These are phyloP conservation scores for Embidobia sp. DNA, from an alignment of 2,888 invertebrate genomes.

Conservation along the genomic window DNA sequence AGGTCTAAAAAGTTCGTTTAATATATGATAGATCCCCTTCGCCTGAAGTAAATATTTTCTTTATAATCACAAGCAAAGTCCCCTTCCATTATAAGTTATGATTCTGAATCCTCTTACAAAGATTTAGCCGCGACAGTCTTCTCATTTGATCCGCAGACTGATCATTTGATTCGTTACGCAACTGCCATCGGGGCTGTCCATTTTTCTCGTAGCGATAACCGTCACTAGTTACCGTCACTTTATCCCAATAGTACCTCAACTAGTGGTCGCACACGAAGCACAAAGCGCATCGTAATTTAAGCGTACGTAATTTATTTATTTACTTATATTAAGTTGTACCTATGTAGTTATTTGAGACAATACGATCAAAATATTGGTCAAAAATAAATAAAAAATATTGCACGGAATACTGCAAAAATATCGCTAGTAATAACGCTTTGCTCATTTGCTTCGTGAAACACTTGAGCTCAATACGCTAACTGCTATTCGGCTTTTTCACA, in stretches of 20 bases:
- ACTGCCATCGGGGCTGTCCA: conserved; percentile 32
- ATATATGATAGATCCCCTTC: too few relatives aligned
- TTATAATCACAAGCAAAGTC: conserved; percentile 13
- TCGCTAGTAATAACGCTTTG: conserved; percentile 51
- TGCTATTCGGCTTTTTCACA: conserved; percentile 13
- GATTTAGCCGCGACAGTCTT: conserved; percentile 33
- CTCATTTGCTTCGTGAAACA: conserved; percentile 43
- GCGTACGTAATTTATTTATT: background rate
- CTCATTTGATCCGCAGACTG: conserved; percentile 23
- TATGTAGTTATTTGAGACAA: conserved; percentile 31
- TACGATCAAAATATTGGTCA: conserved; percentile 27
- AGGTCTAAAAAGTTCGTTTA: too few relatives aligned
- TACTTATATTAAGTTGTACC: background rate
- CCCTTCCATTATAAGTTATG: conserved; percentile 36
- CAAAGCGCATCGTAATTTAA: conserved; percentile 40
- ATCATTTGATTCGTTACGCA: conserved; percentile 58
- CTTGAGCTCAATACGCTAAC: background rate
- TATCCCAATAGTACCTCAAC: conserved; percentile 27
- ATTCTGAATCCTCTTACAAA: conserved; percentile 47
- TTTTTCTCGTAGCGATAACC: conserved; percentile 50
- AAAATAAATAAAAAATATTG: conserved; percentile 40
- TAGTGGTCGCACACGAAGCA: conserved; percentile 32
- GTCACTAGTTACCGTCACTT: conserved; percentile 55
- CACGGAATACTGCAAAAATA: conserved; percentile 30
- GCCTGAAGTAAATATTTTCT: too few relatives aligned